phyloP scores from a whole-genome alignment of 1,140 invertebrate genomes.

The Lordiphosa stackelbergi region DNA sequence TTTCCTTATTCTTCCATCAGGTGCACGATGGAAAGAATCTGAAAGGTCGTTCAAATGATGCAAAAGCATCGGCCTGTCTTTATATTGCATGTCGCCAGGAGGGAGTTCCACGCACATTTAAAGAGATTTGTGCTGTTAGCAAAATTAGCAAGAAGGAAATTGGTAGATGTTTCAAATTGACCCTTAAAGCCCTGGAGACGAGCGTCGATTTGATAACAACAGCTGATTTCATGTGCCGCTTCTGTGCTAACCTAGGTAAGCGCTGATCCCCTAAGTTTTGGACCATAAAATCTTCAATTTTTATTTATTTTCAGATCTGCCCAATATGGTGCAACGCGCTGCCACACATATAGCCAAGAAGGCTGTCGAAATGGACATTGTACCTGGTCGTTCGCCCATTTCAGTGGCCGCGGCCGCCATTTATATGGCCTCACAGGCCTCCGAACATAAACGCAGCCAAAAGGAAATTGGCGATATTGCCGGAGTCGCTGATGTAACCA shows the following conservation, averaged over 20 bases:
- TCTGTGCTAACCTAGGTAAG: conserved; percentile 88
- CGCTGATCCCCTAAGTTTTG: not conserved
- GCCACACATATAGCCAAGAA: conserved; percentile 98
- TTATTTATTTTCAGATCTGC: conserved; percentile 79
- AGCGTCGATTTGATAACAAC: conserved; percentile 98
- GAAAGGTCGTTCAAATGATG: conserved; percentile 96
- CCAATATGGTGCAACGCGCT: conserved; percentile 94
- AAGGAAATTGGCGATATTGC: conserved; percentile 99
- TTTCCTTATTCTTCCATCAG: conserved; percentile 56
- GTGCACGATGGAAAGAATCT: conserved; percentile 98
- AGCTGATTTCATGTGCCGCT: conserved; percentile 98
- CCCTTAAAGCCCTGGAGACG: conserved; percentile 94
- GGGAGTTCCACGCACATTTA: conserved; percentile 98
- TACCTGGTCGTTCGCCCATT: conserved; percentile 98
- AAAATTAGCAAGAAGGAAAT: conserved; percentile 99
- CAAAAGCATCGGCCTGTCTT: conserved; percentile 98
- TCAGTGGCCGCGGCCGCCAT: conserved; percentile 99
- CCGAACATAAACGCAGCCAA: conserved; percentile 95
- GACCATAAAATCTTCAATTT: no score
- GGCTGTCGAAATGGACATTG: conserved; percentile 97
- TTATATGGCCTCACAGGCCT: conserved; percentile 99
- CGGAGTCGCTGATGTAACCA: conserved; percentile 99
- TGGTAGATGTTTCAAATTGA: conserved; percentile 96
- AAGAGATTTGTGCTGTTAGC: conserved; percentile 98
- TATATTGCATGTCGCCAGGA: conserved; percentile 99